Conservation (phyloP, 2,113 vertebrate genomes). For the Pygoscelis antarcticus region DNA sequence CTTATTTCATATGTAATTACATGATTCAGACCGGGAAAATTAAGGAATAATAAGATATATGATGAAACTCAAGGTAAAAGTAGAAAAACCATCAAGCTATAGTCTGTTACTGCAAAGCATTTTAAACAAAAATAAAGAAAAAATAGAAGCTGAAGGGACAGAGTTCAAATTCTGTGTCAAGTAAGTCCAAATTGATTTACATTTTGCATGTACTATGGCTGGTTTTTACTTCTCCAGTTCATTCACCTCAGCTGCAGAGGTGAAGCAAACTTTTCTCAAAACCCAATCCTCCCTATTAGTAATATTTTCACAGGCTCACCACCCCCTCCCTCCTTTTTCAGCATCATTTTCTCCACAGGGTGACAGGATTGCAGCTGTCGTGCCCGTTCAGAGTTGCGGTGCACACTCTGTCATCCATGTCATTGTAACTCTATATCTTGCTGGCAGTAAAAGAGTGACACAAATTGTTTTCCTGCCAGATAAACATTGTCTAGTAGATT, state of each 20-base stretch:
- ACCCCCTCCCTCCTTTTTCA: background rate
- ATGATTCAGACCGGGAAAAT: background rate
- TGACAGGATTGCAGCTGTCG: background rate
- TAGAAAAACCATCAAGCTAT: background rate
- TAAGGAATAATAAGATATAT: background rate
- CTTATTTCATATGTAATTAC: background rate
- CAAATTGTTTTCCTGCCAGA: slow-evolving; percentile 37
- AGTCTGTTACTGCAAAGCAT: background rate
- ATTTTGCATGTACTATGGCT: background rate
- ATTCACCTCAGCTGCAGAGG: background rate
- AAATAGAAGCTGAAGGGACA: background rate
- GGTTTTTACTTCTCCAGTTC: background rate
- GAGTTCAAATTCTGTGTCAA: background rate
- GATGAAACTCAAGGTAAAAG: background rate
- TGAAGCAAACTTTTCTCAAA: background rate
- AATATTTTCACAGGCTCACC: background rate
- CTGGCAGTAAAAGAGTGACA: slow-evolving; percentile 35
- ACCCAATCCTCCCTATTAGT: background rate
- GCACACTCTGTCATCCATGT: background rate
- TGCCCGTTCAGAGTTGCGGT: background rate
- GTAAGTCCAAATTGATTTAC: background rate
- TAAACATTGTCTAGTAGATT: slow-evolving; percentile 42
- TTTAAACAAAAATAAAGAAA: background rate
- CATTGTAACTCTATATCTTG: slow-evolving; percentile 24
- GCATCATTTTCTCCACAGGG: background rate